Evolutionary conservation across 2,797 vertebrate genomes (phyloP), one percentile per base, ranked within the genome.

Genomic region (Dermochelys coriacea): DNA sequence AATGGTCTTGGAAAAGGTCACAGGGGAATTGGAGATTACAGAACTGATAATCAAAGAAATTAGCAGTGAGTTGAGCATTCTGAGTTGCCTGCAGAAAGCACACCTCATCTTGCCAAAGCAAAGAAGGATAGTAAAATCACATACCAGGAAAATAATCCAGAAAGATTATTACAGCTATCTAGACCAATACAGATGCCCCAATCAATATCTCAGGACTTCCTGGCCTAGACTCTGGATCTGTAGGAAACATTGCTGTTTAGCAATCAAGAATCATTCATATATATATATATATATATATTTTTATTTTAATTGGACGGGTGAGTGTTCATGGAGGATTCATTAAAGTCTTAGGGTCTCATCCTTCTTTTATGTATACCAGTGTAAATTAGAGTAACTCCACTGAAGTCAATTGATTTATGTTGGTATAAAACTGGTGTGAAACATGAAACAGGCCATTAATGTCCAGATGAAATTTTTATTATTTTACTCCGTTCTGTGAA

Each of bases 21-120:
- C 51, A 21, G 52, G 52, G 49, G 93, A 96, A 96, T 97, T 96
- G 96, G 80, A 98, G 96, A 89, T 97, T 96, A 94, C 87, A 92
- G 95, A 97, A 96, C 52, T 95, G 95, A 95, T 96, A 98, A 97
- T 97, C 96, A 97, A 97, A 96, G 94, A 91, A 98, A 97, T 98
- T 98, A 98, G 78, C 64, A 96, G 86, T 92, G 93, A 88, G 93
- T 96, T 97, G 85, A 95, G 61, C 93, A 71, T 95, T 93, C 74
- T 74, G 89, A 97, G 74, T 82, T 95, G 82, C 87, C 91, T 96
- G 80, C 94, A 90, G 80, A 96, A 97, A 94, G 89, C 89, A 94
- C 61, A 83, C 51, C 87, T 97, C 94, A 96, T 89, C 89, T 96
- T 93, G 61, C 89, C 90, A 83, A 89, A 95, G 23, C 14, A 79